Base-by-base conservation (phyloP, 2,113 vertebrate genomes). In the Stigmatopora argus region DNA sequence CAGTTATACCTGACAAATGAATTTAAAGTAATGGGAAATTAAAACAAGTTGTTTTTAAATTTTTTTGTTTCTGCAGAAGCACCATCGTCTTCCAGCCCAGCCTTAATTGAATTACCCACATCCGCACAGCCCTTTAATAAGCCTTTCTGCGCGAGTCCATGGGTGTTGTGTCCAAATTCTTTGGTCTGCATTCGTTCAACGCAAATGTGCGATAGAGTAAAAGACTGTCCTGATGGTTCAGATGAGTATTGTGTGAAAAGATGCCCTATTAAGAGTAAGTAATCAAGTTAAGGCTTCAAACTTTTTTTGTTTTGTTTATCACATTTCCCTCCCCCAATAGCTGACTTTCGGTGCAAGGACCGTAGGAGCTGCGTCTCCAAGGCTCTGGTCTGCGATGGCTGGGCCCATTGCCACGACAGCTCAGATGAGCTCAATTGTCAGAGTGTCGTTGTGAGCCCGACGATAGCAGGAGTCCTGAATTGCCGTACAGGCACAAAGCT, bases 221-320 rank as follows among this genome's bases (percentile, higher is more conserved):
- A 62, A 8, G 94, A 96, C 84, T 95, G 95, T 55, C 78, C 77
- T 0, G 93, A 95, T 59, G 92, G 93, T 6, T 94, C 88, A 2
- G 93, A 96, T 65, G 94, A 96, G 72, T 78, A 79, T 23, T 96
- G 93, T 0, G 17, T 85, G 26, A 77, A 66, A 52, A 75, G 72
- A 64, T 97, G 94, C 26, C 81, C 77, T 11, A 78, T 68, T 0
- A 78, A 79, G 80, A 87, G 93, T 94, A 85, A 59, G 73, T 46
- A 10, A 19, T 9, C 1, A 26, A 3, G 1, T 31, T 15, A 11
- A 17, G 8, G 1, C 14, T 35, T 41, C 0, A 21, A 45, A 4
- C 5, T 19, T 18, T 4, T 2, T 15, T 13, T 1, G 18, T 48
- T 12, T 64, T 48, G n/a, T 19, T 1, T 3, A 64, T 23, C 19